Conservation (phyloP, 2,113 vertebrate genomes). For the Tautogolabrus adspersus region DNA sequence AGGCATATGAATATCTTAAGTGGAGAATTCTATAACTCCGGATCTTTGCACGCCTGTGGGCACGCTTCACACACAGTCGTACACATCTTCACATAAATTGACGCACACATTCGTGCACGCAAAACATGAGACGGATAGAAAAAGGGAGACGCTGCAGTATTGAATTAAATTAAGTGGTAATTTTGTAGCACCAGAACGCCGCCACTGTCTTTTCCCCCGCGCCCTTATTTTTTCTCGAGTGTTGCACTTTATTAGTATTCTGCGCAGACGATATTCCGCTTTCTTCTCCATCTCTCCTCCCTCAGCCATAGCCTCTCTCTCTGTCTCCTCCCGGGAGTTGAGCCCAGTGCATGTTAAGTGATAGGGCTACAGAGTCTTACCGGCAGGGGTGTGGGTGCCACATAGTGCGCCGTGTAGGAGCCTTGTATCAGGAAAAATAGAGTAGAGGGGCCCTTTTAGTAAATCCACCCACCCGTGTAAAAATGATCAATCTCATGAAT, state of each 20-base stretch:
- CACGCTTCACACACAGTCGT: constrained; percentile 30
- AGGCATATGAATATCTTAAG: constrained; percentile 69
- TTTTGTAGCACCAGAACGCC: constrained; percentile 59
- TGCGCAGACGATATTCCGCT: constrained; percentile 55
- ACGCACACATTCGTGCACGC: neutral
- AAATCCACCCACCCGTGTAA: constrained; percentile 68
- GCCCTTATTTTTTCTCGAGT: constrained; percentile 48
- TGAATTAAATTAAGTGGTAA: constrained; percentile 79
- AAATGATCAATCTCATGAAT: constrained; percentile 79
- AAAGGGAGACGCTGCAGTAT: constrained; percentile 66
- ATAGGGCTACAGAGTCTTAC: constrained; percentile 65
- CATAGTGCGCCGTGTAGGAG: constrained; percentile 37
- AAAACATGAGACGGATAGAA: constrained; percentile 28
- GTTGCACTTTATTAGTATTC: constrained; percentile 79
- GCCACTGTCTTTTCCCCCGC: constrained; percentile 53
- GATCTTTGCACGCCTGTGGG: constrained; percentile 47
- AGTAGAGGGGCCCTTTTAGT: constrained; percentile 46
- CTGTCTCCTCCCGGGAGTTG: constrained; percentile 66
- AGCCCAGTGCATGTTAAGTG: constrained; percentile 79
- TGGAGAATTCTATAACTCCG: constrained; percentile 56
- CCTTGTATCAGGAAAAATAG: constrained; percentile 1
- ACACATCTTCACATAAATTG: constrained; percentile 24
- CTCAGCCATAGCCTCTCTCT: constrained; percentile 36
- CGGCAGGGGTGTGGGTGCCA: constrained; percentile 60
- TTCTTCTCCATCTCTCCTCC: constrained; percentile 54